Evolutionary conservation across 2,797 vertebrate species (phyloP), one percentile per base, ranked within the genome.

Genomic region (Podarcis siculus): DNA sequence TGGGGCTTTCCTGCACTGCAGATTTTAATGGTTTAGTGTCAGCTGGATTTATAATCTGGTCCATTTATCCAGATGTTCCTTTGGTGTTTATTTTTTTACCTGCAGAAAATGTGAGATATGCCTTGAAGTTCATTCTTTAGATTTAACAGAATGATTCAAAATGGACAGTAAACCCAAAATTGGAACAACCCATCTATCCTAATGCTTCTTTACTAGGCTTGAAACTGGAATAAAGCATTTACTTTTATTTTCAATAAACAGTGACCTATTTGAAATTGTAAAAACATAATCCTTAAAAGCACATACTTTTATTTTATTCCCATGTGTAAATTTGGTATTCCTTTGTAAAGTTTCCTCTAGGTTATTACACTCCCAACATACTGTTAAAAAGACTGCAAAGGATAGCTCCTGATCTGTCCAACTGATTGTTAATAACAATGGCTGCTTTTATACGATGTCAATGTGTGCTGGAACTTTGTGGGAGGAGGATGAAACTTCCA

Each of bases 371-470:
- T 49, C 67, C 45, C 39, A 64, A 12, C 42, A 39, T 37, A 23
- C 37, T 64, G 67, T 39, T 86, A 61, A 23, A 45, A 83, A 15
- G 4, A 78, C 21, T 72, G 37, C 23, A 82, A 6, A 37, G 32
- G 32, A 71, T 3, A 77, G 76, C 27, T 39, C 37, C 30, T 45
- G 75, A 67, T n/a, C 4, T n/a, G n/a, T 58, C 87, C 37, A 37
- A 27, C 37, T 71, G 61, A 49, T 66, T 76, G 61, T 76, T 76
- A 10, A 87, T 27, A 13, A 55, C 49, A 78, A 35, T 58, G 37
- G 42, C 37, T 35, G 23, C 27, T 75, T 86, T 73, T 89, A 66
- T 89, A 85, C 27, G 39, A 30, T 73, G 78, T 45, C n/a, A 39
- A 5, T 85, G 42, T 55, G 23, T 75, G 49, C 21, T 80, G 42